Evolutionary conservation across 1,140 invertebrate genomes (phyloP).

Genomic region (Choristoneura fumiferana): DNA sequence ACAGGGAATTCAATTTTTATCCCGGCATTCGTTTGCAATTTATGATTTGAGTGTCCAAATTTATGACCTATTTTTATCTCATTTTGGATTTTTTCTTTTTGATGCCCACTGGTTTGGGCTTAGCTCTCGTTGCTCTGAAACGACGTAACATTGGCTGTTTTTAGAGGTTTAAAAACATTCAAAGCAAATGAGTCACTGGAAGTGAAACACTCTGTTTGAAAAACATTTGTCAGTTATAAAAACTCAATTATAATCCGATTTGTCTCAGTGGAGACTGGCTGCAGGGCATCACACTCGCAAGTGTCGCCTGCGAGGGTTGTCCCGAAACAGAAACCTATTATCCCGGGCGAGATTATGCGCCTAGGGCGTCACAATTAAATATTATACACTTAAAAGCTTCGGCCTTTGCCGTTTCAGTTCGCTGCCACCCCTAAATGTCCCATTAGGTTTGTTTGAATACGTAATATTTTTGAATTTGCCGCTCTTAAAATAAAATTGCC

Average conservation of each 20-base stretch:
- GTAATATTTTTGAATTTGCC: constrained; percentile 78
- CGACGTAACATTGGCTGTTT: too few relatives aligned
- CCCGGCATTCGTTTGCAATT: constrained; percentile 67
- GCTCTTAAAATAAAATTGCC: constrained; percentile 74
- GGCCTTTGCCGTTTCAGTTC: constrained; percentile 77
- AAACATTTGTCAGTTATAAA: constrained; percentile 62
- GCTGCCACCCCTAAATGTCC: constrained; percentile 77
- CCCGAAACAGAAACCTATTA: constrained; percentile 79
- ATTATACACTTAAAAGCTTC: constrained; percentile 79
- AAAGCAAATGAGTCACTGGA: too few relatives aligned
- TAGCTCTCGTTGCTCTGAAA: neutral
- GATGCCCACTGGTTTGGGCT: neutral
- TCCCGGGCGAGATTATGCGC: constrained; percentile 79
- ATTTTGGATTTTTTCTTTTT: constrained; percentile 13
- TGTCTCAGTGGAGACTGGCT: constrained; percentile 66
- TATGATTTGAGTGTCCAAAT: constrained; percentile 49
- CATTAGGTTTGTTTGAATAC: constrained; percentile 78
- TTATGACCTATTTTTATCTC: constrained; percentile 31
- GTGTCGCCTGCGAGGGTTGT: constrained; percentile 73
- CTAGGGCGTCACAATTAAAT: constrained; percentile 80
- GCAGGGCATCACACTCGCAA: constrained; percentile 71
- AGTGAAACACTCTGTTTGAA: constrained; percentile 23
- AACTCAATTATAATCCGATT: constrained; percentile 75
- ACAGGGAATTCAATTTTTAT: constrained; percentile 72
- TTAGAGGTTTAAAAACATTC: too few relatives aligned